Conservation (phyloP, 2,888 invertebrate genomes). For the Hermaeophaga mercurialis region DNA sequence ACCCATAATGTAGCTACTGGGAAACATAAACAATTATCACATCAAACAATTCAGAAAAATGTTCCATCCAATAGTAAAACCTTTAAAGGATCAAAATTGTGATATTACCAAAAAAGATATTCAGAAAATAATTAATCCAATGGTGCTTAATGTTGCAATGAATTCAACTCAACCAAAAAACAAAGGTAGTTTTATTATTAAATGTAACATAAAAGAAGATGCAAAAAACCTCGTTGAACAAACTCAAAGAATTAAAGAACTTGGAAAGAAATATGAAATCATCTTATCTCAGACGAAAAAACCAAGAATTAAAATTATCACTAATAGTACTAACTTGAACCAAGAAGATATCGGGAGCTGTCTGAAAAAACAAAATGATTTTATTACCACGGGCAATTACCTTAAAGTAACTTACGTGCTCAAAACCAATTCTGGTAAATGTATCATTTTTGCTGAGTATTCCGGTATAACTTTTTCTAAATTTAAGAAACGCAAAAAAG, state of each 20-base stretch:
- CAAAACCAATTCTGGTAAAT: conserved; percentile 1
- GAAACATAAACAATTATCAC: too few relatives aligned
- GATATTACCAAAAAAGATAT: conserved; percentile 3
- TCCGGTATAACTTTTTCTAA: conserved; percentile 3
- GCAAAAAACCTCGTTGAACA: not conserved
- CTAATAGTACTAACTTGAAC: conserved; percentile 14
- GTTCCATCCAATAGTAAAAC: conserved; percentile 5
- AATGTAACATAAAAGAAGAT: conserved; percentile 12
- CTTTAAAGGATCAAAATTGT: conserved; percentile 10
- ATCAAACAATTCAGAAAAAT: not conserved
- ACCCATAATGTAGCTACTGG: too few relatives aligned
- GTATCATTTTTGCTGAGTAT: conserved; percentile 19
- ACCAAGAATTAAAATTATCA: conserved; percentile 11
- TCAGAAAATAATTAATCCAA: conserved; percentile 2
- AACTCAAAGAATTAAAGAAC: not conserved
- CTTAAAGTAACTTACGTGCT: conserved; percentile 7
- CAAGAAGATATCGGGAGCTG: conserved; percentile 10
- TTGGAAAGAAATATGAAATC: conserved; percentile 14
- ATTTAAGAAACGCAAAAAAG: conserved; percentile 12
- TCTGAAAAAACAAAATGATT: conserved; percentile 13
- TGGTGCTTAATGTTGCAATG: not conserved
- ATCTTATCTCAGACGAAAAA: too few relatives aligned
- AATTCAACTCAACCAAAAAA: not conserved
- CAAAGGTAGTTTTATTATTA: conserved; percentile 6
- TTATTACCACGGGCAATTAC: not conserved